Evolutionary conservation across 2,888 invertebrate species (phyloP), one percentile per base, ranked within the genome.

Genomic region (Lasioglossum malachurum): DNA sequence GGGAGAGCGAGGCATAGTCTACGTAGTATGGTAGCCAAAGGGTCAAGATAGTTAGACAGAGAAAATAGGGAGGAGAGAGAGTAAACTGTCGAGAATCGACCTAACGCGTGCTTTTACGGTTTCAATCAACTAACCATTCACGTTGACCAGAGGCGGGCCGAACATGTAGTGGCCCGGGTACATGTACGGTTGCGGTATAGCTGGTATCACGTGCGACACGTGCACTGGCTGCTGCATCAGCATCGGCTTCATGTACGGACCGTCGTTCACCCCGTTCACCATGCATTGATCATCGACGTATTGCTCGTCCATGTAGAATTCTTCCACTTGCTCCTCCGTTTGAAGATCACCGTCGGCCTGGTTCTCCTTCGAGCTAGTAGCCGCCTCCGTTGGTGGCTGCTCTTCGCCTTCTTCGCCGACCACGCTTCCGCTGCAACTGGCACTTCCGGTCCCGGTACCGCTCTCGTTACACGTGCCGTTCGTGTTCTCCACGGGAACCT

Each of bases 91-190:
- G 64, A 31, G 64, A n/a, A 64, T 64, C 31, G 16, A 31, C 31
- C 31, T 44, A 23, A 23, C 35, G 4, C 27, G 14, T 44, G 31
- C 4, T 57, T n/a, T 44, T 27, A 71, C 64, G 64, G 23, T 67
- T 38, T 78, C 41, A 82, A 82, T 78, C 83, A 92, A 93, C 95
- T 93, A 93, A 96, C 96, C 96, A 92, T 96, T 96, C 83, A 96
- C 94, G 94, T 96, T 96, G 94, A 96, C 95, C 91, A 96, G 92
- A 53, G 96, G 95, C 57, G 96, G 95, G 8, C 96, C 96, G 89
- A 96, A 96, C 95, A 96, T 95, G 92, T 95, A 96, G 87, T 95
- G 95, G 77, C 96, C 96, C n/a, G 96, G 96, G 89, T 96, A 96
- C 91, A 96, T 92, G 92, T 96, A 96, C 46, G 94, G 93, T 80